Evolutionary conservation across 2,113 vertebrate species (phyloP).

Genomic region (Fukomys damarensis): DNA sequence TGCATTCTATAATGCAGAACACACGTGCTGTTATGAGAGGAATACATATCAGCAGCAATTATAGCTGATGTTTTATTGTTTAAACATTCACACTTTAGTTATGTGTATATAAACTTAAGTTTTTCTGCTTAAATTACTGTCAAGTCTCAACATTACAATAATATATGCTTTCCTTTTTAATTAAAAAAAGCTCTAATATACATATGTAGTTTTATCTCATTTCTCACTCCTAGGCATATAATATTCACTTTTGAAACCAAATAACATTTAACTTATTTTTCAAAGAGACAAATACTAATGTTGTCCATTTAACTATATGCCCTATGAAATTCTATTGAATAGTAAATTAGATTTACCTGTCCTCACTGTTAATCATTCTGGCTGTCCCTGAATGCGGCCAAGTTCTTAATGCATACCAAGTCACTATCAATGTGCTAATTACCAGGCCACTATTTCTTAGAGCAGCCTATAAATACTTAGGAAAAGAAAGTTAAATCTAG

Average conservation of each 20-base stretch:
- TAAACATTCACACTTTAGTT: not conserved
- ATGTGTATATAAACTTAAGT: slow-evolving; percentile 15
- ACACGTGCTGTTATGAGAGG: not conserved
- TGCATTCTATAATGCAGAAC: not conserved
- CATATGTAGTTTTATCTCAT: not conserved
- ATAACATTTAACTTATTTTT: slow-evolving; percentile 54
- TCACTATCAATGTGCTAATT: not conserved
- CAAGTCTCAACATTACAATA: slow-evolving; percentile 53
- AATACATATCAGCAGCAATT: not conserved
- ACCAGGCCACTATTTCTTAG: not conserved
- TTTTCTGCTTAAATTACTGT: slow-evolving; percentile 59
- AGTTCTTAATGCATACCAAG: not conserved
- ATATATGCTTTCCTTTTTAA: slow-evolving; percentile 66
- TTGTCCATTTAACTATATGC: not conserved
- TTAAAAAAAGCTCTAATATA: slow-evolving; percentile 57
- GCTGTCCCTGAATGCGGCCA: not conserved
- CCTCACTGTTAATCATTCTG: not conserved
- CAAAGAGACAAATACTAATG: slow-evolving; percentile 27
- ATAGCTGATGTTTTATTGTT: slow-evolving; percentile 27
- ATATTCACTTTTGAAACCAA: slow-evolving; percentile 61
- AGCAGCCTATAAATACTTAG: not conserved
- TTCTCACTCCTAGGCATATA: slow-evolving; percentile 53
- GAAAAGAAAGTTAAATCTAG: not conserved
- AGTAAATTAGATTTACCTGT: not conserved
- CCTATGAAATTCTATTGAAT: slow-evolving; percentile 3